phyloP scores from a whole-genome alignment of 1,140 invertebrate genomes.

The Drosophila arizonae region DNA sequence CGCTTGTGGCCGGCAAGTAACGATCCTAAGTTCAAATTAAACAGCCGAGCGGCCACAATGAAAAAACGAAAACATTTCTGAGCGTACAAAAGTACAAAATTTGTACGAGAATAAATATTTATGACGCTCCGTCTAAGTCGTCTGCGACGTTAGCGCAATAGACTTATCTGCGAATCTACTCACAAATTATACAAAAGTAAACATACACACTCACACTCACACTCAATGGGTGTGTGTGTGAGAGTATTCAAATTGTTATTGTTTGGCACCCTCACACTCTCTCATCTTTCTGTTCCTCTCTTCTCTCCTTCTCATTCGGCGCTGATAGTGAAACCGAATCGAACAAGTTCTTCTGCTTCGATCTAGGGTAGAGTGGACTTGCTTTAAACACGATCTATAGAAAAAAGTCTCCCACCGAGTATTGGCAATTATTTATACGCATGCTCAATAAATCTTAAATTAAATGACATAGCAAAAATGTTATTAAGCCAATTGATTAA shows the following conservation, averaged over 20 bases:
- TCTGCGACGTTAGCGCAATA: conserved; percentile 33
- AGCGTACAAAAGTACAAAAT: conserved; percentile 44
- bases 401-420: conserved; percentile 22
- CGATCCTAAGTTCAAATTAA: conserved; percentile 49
- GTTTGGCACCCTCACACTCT: conserved; percentile 14
- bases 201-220: not conserved
- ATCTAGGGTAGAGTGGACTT: conserved; percentile 57
- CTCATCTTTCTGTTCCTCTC: conserved; percentile 1
- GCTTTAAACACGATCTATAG: conserved; percentile 41
- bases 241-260: conserved; percentile 61
- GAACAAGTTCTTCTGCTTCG: conserved; percentile 48
- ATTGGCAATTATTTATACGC: conserved; percentile 1
- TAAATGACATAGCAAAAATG: conserved; percentile 27
- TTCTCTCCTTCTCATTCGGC: conserved; percentile 11
- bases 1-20: conserved; percentile 54
- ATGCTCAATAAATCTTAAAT: conserved; percentile 6
- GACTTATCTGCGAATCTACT: conserved; percentile 62
- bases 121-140: conserved; percentile 71
- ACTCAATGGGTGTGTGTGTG: conserved; percentile 1
- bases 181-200: conserved; percentile 30
- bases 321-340: conserved; percentile 59
- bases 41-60: conserved; percentile 36
- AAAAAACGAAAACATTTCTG: conserved; percentile 70
- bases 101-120: conserved; percentile 70
- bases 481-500: conserved; percentile 12